These are phyloP conservation scores for Corythornis cristatus DNA, from an alignment of 2,113 vertebrate genomes.

Conservation along the genomic window DNA sequence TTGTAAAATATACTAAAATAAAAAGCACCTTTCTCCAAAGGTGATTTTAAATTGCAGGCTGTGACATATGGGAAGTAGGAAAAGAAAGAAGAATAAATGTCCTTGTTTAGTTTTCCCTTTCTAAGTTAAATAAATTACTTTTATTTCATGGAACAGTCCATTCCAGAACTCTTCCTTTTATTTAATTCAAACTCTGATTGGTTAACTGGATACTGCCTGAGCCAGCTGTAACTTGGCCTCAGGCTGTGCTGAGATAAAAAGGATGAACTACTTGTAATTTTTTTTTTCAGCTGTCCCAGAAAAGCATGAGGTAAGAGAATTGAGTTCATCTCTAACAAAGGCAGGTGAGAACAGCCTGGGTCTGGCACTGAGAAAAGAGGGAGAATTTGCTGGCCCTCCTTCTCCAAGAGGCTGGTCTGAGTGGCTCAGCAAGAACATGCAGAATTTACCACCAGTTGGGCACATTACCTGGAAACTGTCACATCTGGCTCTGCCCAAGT, in stretches of 20 bases:
- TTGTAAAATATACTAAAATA: conserved; percentile 75
- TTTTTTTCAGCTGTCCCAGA: not conserved
- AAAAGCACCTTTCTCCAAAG: conserved; percentile 80
- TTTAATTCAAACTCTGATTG: not conserved
- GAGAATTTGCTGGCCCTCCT: not conserved
- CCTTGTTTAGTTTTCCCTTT: conserved; percentile 88
- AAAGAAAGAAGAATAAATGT: conserved; percentile 81
- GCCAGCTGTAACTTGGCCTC: not conserved
- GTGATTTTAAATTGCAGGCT: conserved; percentile 74
- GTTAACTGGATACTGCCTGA: not conserved
- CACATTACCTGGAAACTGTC: not conserved
- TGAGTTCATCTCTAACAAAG: not conserved
- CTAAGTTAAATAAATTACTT: conserved; percentile 91
- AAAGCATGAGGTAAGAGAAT: not conserved
- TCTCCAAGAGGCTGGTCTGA: not conserved
- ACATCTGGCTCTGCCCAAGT: not conserved
- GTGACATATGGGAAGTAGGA: conserved; percentile 75
- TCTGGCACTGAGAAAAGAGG: not conserved
- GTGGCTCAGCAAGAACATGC: not conserved
- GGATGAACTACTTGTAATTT: not conserved
- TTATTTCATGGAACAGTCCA: conserved; percentile 66
- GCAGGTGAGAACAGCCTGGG: not conserved
- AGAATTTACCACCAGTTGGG: not conserved
- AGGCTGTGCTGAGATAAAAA: not conserved
- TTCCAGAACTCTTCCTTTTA: not conserved